Evolutionary conservation across 2,113 vertebrate species (phyloP).

Genomic region (Saccopteryx leptura): DNA sequence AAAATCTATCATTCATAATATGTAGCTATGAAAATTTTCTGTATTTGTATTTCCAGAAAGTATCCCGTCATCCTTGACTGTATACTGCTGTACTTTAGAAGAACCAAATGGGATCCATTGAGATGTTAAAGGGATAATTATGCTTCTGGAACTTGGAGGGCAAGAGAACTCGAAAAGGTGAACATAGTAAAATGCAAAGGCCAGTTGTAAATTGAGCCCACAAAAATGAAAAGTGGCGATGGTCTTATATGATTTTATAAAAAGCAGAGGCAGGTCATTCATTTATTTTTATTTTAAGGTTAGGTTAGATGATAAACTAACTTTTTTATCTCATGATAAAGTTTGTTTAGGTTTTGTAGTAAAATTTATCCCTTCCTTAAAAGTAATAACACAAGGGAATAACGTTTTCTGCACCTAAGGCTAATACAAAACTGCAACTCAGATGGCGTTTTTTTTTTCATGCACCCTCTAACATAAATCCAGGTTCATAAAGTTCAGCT

Average conservation of each 20-base stretch:
- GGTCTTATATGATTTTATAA: not conserved
- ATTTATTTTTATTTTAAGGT: conserved; percentile 51
- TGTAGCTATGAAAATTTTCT: not conserved
- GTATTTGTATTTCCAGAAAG: not conserved
- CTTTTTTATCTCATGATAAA: conserved; percentile 53
- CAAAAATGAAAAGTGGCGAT: conserved; percentile 28
- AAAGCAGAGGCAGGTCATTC: not conserved
- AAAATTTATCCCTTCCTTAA: conserved; percentile 63
- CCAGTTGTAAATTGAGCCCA: not conserved
- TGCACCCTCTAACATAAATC: conserved; percentile 35
- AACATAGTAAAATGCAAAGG: not conserved
- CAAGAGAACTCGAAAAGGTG: not conserved
- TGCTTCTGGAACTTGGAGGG: conserved; percentile 20
- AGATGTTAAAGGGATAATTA: not conserved
- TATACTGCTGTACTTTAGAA: not conserved
- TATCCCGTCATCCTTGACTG: not conserved
- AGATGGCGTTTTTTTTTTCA: conserved; percentile 61
- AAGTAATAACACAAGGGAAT: conserved; percentile 64
- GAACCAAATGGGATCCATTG: not conserved
- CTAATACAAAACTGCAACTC: conserved; percentile 63
- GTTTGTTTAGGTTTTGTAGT: conserved; percentile 45
- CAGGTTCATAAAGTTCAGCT: conserved; percentile 64
- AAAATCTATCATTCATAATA: not conserved
- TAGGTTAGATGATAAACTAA: conserved; percentile 34
- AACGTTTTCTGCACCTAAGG: conserved; percentile 57